Base-by-base conservation (phyloP, 1,140 invertebrate genomes). In the Magallana gigas region DNA sequence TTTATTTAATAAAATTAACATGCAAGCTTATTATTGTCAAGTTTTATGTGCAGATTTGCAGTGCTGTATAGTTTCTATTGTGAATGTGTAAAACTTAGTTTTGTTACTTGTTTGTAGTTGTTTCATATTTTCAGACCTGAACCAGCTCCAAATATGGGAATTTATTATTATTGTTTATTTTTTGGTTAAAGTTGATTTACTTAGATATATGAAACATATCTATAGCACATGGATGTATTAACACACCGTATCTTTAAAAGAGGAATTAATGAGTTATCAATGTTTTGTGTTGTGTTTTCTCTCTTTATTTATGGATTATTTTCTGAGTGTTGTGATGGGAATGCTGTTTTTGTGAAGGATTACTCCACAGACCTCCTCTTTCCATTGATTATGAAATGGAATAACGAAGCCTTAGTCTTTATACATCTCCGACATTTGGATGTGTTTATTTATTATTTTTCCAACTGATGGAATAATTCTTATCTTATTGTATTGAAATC, bases 281-380 rank as follows among this genome's bases (percentile, higher is more conserved):
- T 76, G 68, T 76, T 76, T 36, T 29, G 68, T 76, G 68, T 76
- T 76, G 68, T 76, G 68, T 76, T 76, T 23, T 76, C 68, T 76
- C 8, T 76, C 29, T 76, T 23, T 71, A 23, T 11, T 76, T 29
- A 11, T 76, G 68, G 68, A 76, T 76, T 76, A 76, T 29, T 76
- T 29, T 29, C 18, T 76, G 68, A 76, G 9, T 62, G 23, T 76
- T 76, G 18, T 36, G 68, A 76, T 18, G 68, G 29, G 68, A 29
- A 76, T 76, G 23, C 68, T 76, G 36, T 76, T 76, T 11, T 76
- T 76, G 68, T 76, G 68, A 76, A 76, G 68, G 68, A 76, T 76
- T 76, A 76, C 11, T 48, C 68, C 29, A 18, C 36, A 14, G n/a
- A 48, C 36, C 36, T 48, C n/a, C 14, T 62, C 60, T 16, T 16